Evolutionary conservation across 1,140 invertebrate species (phyloP).

Genomic region (Archivesica marissinica): DNA sequence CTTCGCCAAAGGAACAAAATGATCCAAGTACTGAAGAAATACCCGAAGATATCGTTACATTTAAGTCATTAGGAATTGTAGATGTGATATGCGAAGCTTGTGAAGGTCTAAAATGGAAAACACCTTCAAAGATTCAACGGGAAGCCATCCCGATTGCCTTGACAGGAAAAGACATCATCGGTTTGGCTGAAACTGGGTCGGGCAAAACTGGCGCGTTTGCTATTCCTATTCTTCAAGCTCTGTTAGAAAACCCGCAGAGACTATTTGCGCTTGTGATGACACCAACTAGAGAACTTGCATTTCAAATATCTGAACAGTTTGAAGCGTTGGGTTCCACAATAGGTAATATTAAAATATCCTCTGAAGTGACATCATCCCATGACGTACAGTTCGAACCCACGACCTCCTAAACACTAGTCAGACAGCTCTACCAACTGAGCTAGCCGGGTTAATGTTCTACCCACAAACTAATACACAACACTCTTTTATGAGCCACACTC

Average conservation of each 20-base stretch:
- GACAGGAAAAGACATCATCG: slow-evolving; percentile 96
- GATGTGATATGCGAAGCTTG: slow-evolving; percentile 96
- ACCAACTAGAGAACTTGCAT: slow-evolving; percentile 98
- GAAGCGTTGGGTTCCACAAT: slow-evolving; percentile 89
- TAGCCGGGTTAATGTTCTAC: no score
- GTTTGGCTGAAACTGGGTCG: slow-evolving; percentile 98
- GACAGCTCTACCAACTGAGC: no score
- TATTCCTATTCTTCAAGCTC: slow-evolving; percentile 95
- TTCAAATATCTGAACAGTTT: slow-evolving; percentile 98
- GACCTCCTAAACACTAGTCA: no score
- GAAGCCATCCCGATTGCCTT: slow-evolving; percentile 96
- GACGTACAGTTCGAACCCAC: no score
- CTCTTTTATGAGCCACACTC: no score
- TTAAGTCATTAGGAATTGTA: slow-evolving; percentile 88
- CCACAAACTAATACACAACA: no score
- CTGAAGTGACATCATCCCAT: no score
- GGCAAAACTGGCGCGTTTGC: slow-evolving; percentile 99
- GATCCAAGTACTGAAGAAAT: background rate
- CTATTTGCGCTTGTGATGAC: slow-evolving; percentile 97
- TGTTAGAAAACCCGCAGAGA: slow-evolving; percentile 95
- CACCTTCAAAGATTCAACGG: slow-evolving; percentile 96
- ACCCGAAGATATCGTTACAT: slow-evolving; percentile 59
- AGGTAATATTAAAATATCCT: no score
- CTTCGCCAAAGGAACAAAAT: background rate
- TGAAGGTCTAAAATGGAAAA: slow-evolving; percentile 95